Conservation (phyloP, 2,113 vertebrate genomes). For the Mormoops blainvillei region DNA sequence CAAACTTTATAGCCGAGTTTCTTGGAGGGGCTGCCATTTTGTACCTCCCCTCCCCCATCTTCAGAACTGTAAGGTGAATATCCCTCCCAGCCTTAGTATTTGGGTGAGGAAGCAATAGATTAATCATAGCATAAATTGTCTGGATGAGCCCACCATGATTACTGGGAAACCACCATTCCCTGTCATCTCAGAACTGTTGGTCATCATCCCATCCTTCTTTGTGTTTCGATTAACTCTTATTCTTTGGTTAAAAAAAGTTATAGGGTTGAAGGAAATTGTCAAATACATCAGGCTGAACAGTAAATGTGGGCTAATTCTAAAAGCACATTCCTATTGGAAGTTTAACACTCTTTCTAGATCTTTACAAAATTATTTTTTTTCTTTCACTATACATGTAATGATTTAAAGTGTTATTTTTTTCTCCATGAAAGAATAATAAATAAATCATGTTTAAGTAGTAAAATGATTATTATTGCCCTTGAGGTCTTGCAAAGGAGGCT, state of each 20-base stretch:
- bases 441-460: conserved; percentile 13
- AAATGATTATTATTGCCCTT: background rate
- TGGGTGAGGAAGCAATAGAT: background rate
- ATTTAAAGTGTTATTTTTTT: background rate
- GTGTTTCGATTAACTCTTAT: background rate
- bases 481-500: background rate
- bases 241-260: background rate
- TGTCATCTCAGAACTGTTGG: background rate
- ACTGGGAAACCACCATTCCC: background rate
- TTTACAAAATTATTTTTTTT: background rate
- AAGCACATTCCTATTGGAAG: background rate
- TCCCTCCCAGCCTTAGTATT: background rate
- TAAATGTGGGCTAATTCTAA: background rate
- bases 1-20: background rate
- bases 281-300: background rate
- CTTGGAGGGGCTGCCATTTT: background rate
- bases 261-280: background rate
- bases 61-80: background rate
- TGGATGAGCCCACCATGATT: background rate
- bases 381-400: background rate
- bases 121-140: background rate
- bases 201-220: background rate
- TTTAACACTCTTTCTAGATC: background rate
- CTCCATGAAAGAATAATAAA: background rate
- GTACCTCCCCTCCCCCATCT: background rate